A percentile compares a stretch with the other conserved stretches of the same genome.
Conservation (phyloP, 1,140 invertebrate species). For the Gonatopus flavifemur region DNA sequence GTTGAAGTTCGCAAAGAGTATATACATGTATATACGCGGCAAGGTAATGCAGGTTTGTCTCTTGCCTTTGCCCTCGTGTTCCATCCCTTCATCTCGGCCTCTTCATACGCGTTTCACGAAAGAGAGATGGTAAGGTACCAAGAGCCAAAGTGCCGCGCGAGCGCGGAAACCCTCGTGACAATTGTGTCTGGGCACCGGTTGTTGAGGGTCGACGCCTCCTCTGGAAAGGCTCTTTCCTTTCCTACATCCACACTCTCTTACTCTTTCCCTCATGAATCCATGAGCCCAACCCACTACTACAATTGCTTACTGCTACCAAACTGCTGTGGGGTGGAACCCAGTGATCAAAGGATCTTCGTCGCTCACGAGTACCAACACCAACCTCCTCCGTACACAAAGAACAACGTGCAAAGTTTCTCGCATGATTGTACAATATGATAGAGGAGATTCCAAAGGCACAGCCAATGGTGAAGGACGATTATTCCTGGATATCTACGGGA, state of each 20-base stretch:
- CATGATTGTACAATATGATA: not conserved
- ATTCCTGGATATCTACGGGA: too few species aligned
- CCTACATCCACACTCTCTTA: conserved; percentile 7
- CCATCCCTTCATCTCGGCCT: too few species aligned
- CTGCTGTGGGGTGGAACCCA: conserved; percentile 79
- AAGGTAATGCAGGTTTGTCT: too few species aligned
- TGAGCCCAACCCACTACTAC: not conserved
- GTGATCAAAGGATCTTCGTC: conserved; percentile 46
- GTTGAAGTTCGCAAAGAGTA: too few species aligned
- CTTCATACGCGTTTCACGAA: conserved; percentile 1
- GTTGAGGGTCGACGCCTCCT: conserved; percentile 38
- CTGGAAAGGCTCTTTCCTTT: conserved; percentile 29
- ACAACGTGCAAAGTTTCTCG: not conserved
- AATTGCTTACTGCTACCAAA: not conserved
- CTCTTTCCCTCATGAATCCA: not conserved
- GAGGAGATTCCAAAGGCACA: too few species aligned
- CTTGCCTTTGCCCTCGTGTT: too few species aligned
- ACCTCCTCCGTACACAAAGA: not conserved
- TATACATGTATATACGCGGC: too few species aligned
- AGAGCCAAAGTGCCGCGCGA: too few species aligned
- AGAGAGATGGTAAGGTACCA: conserved; percentile 22
- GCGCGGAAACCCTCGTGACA: conserved; percentile 32
- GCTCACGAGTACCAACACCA: too few species aligned
- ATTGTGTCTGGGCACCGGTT: conserved; percentile 37
- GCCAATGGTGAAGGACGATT: too few species aligned